Evolutionary conservation across 2,888 invertebrate genomes (phyloP).

Genomic region (Campaea margaritaria): DNA sequence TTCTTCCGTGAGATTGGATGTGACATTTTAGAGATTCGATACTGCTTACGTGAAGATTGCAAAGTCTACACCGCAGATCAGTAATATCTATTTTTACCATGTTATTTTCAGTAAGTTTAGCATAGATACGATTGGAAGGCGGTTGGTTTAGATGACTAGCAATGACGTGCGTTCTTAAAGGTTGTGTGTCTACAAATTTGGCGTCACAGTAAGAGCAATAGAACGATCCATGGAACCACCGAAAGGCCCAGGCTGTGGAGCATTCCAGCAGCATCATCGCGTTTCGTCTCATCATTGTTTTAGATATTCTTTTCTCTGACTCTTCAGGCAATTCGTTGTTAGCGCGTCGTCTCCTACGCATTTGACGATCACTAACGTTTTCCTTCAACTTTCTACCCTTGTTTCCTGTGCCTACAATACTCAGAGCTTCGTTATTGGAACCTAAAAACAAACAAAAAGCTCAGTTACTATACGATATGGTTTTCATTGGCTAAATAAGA

Average conservation of each 20-base stretch:
- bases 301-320: conserved; percentile 72
- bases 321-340: conserved; percentile 76
- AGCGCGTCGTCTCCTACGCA: conserved; percentile 75
- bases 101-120: conserved; percentile 76
- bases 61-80: conserved; percentile 66
- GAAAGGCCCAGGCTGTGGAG: conserved; percentile 78
- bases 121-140: conserved; percentile 67
- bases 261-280: conserved; percentile 70
- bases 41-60: conserved; percentile 52
- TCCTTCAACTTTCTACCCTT: conserved; percentile 75
- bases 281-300: conserved; percentile 78
- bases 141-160: conserved; percentile 57
- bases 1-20: conserved; percentile 59
- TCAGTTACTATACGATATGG: neutral
- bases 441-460: conserved; percentile 65
- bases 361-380: conserved; percentile 73
- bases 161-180: conserved; percentile 63
- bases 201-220: conserved; percentile 75
- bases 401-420: conserved; percentile 53
- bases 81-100: conserved; percentile 78
- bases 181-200: conserved; percentile 65
- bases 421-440: conserved; percentile 60
- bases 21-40: conserved; percentile 69
- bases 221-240: conserved; percentile 75
- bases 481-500: neutral